Evolutionary conservation across 2,888 invertebrate species (phyloP).

Genomic region (Ptychoptera contaminata): DNA sequence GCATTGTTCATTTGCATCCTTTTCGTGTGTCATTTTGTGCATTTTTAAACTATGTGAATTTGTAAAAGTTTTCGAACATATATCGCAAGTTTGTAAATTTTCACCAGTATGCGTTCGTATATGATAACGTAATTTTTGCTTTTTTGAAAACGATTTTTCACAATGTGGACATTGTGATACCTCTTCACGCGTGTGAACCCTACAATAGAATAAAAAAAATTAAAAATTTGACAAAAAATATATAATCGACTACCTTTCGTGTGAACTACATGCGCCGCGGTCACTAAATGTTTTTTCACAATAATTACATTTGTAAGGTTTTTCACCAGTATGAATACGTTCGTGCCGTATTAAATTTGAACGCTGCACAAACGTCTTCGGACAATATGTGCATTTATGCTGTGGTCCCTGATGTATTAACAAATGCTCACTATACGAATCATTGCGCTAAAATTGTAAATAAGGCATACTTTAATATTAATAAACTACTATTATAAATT

Average conservation of each 20-base stretch:
- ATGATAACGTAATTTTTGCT: conserved; percentile 40
- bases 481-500: not conserved
- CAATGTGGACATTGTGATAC: conserved; percentile 36
- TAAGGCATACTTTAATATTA: conserved; percentile 1
- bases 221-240: too few relatives aligned
- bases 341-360: conserved; percentile 41
- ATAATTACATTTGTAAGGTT: conserved; percentile 38
- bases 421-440: conserved; percentile 41
- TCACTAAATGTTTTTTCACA: conserved; percentile 39
- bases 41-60: conserved; percentile 36
- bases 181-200: conserved; percentile 34
- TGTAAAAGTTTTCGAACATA: conserved; percentile 37
- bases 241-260: conserved; percentile 23
- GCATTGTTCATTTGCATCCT: conserved; percentile 30
- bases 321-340: conserved; percentile 39
- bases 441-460: conserved; percentile 30
- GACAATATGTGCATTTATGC: conserved; percentile 42
- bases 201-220: conserved; percentile 10
- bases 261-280: conserved; percentile 40
- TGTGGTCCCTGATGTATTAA: conserved; percentile 41
- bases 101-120: conserved; percentile 40
- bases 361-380: conserved; percentile 41
- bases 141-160: conserved; percentile 38
- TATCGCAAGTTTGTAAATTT: conserved; percentile 31
- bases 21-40: conserved; percentile 34